Conservation (phyloP, 2,888 invertebrate species). For the Boloria euphrosyne region DNA sequence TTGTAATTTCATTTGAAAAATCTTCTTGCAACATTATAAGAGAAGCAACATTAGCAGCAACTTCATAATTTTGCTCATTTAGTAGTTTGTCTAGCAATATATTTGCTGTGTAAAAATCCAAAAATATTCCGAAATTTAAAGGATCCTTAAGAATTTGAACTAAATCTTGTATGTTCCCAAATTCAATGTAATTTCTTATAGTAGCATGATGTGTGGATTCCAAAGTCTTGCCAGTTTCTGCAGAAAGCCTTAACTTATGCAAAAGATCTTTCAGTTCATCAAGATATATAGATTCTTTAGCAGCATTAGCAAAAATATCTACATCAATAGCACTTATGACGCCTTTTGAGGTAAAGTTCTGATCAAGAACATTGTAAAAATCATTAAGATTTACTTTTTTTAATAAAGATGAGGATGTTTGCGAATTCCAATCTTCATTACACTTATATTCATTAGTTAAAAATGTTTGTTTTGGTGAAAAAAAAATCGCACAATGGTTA, state of each 20-base stretch:
- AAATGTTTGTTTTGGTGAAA: conserved; percentile 34
- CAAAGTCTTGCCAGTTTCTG: conserved; percentile 86
- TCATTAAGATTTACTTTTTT: conserved; percentile 85
- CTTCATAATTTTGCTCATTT: conserved; percentile 84
- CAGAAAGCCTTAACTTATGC: conserved; percentile 87
- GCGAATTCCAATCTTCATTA: conserved; percentile 85
- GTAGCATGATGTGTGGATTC: conserved; percentile 93
- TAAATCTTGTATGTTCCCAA: conserved; percentile 84
- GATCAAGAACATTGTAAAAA: conserved; percentile 87
- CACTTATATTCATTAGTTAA: conserved; percentile 88
- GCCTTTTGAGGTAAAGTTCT: conserved; percentile 83
- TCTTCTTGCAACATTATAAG: conserved; percentile 96
- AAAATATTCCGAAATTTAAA: conserved; percentile 93
- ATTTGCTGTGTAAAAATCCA: conserved; percentile 91
- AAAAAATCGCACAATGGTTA: conserved; percentile 20
- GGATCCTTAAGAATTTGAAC: conserved; percentile 89
- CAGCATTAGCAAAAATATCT: conserved; percentile 89
- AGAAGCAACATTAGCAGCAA: conserved; percentile 89
- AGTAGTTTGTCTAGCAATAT: conserved; percentile 91
- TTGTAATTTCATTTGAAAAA: conserved; percentile 86
- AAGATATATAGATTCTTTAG: conserved; percentile 79
- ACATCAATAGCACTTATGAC: conserved; percentile 90
- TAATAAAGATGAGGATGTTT: conserved; percentile 84
- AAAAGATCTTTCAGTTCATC: conserved; percentile 89
- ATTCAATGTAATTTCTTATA: conserved; percentile 82